Percentiles rank a stretch among this genome's conserved stretches.
Evolutionary conservation across 2,113 vertebrate species (phyloP).

Genomic region (Martes martes): DNA sequence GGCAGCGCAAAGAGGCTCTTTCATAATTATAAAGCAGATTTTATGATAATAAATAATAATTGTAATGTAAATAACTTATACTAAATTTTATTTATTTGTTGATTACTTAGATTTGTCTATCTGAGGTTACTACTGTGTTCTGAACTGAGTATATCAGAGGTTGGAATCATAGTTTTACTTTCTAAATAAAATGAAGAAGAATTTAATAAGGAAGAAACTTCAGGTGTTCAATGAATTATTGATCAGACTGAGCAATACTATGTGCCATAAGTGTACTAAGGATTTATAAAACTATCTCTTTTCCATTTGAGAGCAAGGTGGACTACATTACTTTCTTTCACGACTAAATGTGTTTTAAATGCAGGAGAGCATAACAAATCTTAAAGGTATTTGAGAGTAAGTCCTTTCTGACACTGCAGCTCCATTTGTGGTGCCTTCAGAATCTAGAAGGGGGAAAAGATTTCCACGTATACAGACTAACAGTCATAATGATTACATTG

Average conservation of each 20-base stretch:
- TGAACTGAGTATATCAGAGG: not conserved
- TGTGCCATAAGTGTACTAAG: not conserved
- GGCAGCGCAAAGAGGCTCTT: not conserved
- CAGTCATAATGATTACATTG: not conserved
- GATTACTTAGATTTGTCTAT: not conserved
- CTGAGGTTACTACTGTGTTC: not conserved
- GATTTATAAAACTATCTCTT: not conserved
- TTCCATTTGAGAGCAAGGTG: not conserved
- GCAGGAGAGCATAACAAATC: not conserved
- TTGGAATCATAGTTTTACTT: not conserved
- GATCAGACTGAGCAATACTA: not conserved
- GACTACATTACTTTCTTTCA: not conserved
- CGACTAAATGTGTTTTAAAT: not conserved
- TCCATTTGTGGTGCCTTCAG: not conserved
- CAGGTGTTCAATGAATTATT: not conserved
- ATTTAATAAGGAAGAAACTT: not conserved
- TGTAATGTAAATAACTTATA: not conserved
- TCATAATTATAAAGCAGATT: not conserved
- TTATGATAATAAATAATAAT: not conserved
- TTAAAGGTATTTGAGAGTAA: not conserved
- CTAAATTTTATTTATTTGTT: not conserved
- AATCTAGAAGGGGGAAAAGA: not conserved
- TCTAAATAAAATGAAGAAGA: not conserved
- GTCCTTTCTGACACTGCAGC: not conserved
- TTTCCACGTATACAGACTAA: not conserved